Evolutionary conservation across 2,113 vertebrate genomes (phyloP).

Genomic region (Cavia aperea): DNA sequence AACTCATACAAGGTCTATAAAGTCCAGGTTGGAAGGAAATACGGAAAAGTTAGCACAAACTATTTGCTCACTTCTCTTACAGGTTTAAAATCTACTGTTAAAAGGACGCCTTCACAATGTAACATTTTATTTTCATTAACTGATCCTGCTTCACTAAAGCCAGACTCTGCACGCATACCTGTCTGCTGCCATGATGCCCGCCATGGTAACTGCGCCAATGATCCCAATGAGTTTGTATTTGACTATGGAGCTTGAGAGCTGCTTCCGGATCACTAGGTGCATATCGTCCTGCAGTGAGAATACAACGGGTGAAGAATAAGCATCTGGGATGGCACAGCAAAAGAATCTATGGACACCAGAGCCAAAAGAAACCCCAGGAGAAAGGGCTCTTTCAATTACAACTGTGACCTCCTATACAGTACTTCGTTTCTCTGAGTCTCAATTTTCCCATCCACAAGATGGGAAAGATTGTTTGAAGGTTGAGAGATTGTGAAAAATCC

Average conservation of each 20-base stretch:
- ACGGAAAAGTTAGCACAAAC: neutral
- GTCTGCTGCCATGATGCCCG: constrained; percentile 83
- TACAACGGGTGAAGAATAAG: neutral
- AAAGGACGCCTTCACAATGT: neutral
- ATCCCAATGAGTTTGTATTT: constrained; percentile 96
- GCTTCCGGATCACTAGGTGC: constrained; percentile 95
- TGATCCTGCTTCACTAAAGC: neutral
- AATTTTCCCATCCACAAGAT: constrained; percentile 23
- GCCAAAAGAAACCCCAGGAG: neutral
- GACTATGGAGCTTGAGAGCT: constrained; percentile 89
- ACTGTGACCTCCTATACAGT: neutral
- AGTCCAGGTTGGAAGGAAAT: neutral
- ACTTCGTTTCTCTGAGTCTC: constrained; percentile 26
- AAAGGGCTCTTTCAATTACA: neutral
- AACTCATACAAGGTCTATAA: neutral
- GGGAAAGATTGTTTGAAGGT: neutral
- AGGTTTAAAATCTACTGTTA: neutral
- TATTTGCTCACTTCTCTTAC: neutral
- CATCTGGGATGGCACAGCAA: neutral
- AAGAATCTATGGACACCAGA: neutral
- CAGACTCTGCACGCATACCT: constrained; percentile 75
- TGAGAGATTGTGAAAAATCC: neutral
- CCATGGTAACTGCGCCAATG: constrained; percentile 91
- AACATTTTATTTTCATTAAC: neutral
- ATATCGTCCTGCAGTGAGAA: constrained; percentile 86